Evolutionary conservation across 2,888 invertebrate species (phyloP).

Genomic region (Pammene aurita): DNA sequence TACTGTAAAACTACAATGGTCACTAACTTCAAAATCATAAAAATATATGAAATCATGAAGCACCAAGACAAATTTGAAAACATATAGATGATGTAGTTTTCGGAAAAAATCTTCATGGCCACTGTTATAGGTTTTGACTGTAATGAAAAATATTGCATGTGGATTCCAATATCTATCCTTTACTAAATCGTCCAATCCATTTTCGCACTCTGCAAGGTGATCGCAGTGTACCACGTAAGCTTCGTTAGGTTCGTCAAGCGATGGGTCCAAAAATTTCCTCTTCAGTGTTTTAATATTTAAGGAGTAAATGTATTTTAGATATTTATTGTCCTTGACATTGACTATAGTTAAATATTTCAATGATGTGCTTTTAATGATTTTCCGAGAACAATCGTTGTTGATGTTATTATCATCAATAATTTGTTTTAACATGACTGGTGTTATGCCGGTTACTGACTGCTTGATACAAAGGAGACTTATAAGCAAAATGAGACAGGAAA

Average conservation of each 20-base stretch:
- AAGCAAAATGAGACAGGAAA: background rate
- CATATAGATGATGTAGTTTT: conserved; percentile 34
- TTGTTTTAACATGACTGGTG: background rate
- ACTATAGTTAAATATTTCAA: conserved; percentile 32
- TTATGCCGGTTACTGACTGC: background rate
- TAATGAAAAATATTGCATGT: conserved; percentile 31
- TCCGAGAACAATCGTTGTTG: conserved; percentile 12
- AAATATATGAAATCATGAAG: conserved; percentile 16
- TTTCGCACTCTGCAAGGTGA: conserved; percentile 19
- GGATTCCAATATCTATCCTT: conserved; percentile 43
- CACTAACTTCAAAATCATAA: conserved; percentile 38
- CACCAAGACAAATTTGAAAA: conserved; percentile 37
- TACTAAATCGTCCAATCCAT: conserved; percentile 31
- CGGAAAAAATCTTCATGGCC: conserved; percentile 26
- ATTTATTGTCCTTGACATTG: conserved; percentile 23
- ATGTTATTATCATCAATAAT: conserved; percentile 5
- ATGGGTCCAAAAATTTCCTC: conserved; percentile 28
- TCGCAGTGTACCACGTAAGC: conserved; percentile 31
- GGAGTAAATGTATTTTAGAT: conserved; percentile 22
- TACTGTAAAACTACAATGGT: conserved; percentile 38
- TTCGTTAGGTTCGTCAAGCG: conserved; percentile 27
- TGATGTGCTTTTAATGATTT: conserved; percentile 8
- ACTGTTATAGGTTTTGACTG: background rate
- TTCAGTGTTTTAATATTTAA: conserved; percentile 15
- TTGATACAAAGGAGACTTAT: background rate